Conservation (phyloP, 2,113 vertebrate species). For the Eretmochelys imbricata region DNA sequence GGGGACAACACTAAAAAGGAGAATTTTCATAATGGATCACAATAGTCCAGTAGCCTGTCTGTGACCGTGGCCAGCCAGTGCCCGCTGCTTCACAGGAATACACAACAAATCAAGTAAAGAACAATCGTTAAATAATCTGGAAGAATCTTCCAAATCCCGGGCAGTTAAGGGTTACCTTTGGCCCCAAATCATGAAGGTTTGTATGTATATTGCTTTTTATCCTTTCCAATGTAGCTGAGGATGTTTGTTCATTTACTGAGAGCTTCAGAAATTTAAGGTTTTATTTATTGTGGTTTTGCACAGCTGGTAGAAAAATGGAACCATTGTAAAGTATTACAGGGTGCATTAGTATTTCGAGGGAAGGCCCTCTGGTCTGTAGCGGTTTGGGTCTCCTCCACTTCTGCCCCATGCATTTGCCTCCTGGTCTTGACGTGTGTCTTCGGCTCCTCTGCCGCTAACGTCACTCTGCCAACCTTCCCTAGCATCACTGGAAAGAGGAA, state of each 20-base stretch:
- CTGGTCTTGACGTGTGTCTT: slow-evolving; percentile 21
- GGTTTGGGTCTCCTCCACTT: slow-evolving; percentile 30
- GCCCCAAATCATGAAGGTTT: no score
- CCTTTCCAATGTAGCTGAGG: background rate
- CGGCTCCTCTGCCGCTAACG: background rate
- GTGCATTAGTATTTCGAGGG: background rate
- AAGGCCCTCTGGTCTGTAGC: slow-evolving; percentile 44
- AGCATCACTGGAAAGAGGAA: background rate
- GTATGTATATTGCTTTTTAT: background rate
- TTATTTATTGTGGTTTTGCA: background rate
- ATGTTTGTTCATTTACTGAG: background rate
- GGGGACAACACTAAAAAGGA: background rate
- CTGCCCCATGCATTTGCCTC: slow-evolving; percentile 36
- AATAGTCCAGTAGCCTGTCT: background rate
- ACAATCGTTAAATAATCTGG: background rate
- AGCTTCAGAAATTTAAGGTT: background rate
- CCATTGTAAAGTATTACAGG: background rate
- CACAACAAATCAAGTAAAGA: background rate
- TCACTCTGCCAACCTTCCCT: slow-evolving; percentile 10
- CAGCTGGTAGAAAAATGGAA: background rate
- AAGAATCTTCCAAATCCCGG: background rate
- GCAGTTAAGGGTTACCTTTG: background rate
- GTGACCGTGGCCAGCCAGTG: background rate
- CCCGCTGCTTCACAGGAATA: background rate
- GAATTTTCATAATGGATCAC: background rate